A percentile compares a stretch with the other conserved stretches of the same genome.
phyloP scores from a whole-genome alignment of 2,888 invertebrate genomes.

The Synergus laeviventris region DNA sequence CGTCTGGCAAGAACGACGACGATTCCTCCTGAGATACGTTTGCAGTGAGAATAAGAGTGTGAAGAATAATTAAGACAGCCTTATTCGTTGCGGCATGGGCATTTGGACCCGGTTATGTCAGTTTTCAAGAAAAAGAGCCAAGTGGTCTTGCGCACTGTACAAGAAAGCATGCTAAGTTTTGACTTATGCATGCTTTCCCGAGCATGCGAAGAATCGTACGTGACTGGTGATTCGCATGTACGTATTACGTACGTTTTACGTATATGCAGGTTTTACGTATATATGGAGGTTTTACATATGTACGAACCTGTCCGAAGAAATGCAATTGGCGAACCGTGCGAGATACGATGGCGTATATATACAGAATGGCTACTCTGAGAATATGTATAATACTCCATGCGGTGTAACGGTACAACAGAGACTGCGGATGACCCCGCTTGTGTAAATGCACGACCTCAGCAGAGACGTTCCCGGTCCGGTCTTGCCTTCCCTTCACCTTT shows the following conservation, averaged over 20 bases:
- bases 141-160: neutral
- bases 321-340: slow-evolving; percentile 48
- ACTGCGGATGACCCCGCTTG: slow-evolving; percentile 71
- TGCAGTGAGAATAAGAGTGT: neutral
- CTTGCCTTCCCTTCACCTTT: slow-evolving; percentile 48
- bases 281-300: slow-evolving; percentile 43
- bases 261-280: slow-evolving; percentile 22
- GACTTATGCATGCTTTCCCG: slow-evolving; percentile 66
- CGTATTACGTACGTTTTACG: slow-evolving; percentile 7
- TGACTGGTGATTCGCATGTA: slow-evolving; percentile 54
- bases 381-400: slow-evolving; percentile 65
- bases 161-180: slow-evolving; percentile 44
- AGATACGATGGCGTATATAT: slow-evolving; percentile 45
- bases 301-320: slow-evolving; percentile 51
- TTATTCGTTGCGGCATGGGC: neutral
- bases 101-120: neutral
- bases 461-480: slow-evolving; percentile 53
- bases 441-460: slow-evolving; percentile 73
- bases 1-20: neutral
- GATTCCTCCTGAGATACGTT: neutral
- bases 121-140: neutral
- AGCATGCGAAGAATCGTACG: slow-evolving; percentile 59
- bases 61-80: neutral
- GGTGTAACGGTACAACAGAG: slow-evolving; percentile 70
- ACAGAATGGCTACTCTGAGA: slow-evolving; percentile 58